Evolutionary conservation across 2,113 vertebrate genomes (phyloP).

Genomic region (Gallinago paraguaiae): DNA sequence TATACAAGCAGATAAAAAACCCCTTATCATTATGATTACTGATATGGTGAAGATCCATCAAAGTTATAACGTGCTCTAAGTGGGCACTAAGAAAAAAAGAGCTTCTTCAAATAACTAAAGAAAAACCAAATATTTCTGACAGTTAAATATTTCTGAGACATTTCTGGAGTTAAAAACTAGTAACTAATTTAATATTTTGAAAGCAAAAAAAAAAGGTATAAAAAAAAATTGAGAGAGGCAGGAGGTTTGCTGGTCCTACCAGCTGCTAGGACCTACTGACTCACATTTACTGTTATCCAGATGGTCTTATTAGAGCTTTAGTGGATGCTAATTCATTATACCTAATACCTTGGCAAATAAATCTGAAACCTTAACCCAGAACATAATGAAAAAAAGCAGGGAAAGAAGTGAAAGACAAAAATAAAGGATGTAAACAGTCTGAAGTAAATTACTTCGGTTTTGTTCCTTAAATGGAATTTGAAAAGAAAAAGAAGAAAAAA

Average conservation of each 20-base stretch:
- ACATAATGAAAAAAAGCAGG: not conserved
- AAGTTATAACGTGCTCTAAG: not conserved
- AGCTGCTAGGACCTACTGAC: constrained; percentile 6
- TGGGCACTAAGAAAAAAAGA: not conserved
- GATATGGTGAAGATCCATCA: not conserved
- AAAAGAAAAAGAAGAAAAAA: not conserved
- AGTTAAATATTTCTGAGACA: not conserved
- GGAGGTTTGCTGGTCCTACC: not conserved
- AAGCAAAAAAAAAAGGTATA: not conserved
- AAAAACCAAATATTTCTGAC: not conserved
- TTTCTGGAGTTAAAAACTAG: constrained; percentile 5
- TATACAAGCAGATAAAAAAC: not conserved
- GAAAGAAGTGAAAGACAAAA: not conserved
- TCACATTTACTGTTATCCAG: not conserved
- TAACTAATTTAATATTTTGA: constrained; percentile 43
- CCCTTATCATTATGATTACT: not conserved
- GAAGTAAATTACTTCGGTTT: not conserved
- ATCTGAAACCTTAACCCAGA: not conserved
- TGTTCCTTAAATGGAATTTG: not conserved
- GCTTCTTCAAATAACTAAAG: not conserved
- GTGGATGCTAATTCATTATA: not conserved
- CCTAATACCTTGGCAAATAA: not conserved
- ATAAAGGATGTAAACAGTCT: not conserved
- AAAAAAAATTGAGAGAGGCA: constrained; percentile 8
- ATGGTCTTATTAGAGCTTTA: constrained; percentile 5